Evolutionary conservation across 2,113 vertebrate genomes (phyloP), one percentile per base, ranked within the genome.

Genomic region (Dissostichus mawsoni): DNA sequence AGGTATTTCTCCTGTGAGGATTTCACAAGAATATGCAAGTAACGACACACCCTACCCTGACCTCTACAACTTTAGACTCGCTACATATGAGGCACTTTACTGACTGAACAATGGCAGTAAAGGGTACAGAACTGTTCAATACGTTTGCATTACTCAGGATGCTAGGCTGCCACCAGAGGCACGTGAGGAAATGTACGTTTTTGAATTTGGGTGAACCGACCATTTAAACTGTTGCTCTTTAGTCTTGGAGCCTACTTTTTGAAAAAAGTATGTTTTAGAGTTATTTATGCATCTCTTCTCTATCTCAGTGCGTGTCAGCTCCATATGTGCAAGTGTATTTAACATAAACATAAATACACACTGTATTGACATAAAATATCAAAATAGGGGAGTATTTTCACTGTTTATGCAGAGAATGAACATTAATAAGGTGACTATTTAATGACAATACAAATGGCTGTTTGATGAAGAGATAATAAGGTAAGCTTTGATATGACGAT

Each of bases 401-500:
- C 23, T 61, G 23, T 65, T 59, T 7, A 47, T 57, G n/a, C 53
- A 65, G 16, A 59, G 10, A 62, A 29, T 58, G 8, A 36, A 4
- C 18, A 45, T 23, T 33, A 61, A 74, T 52, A 51, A 13, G 1
- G 8, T 17, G 23, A 78, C 53, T 69, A 70, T 44, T 79, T 81
- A 55, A 85, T 53, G n/a, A 71, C 56, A 65, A 13, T 50, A 11
- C 58, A 76, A 76, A 83, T 62, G 51, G 56, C 67, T 78, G 62
- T 87, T 87, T 87, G 62, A 85, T 85, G 57, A 74, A 70, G 72
- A 55, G 65, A 52, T 56, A 25, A 45, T 68, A 64, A 64, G 63
- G 53, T 45, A 11, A 82, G 68, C 51, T 75, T 74, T 76, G 75
- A 59, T 57, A 63, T 72, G 51, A 70, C 47, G 29, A 72, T 63